These are phyloP conservation scores for Anolis sagrei DNA, from an alignment of 2,113 vertebrate genomes.

Conservation along the genomic window DNA sequence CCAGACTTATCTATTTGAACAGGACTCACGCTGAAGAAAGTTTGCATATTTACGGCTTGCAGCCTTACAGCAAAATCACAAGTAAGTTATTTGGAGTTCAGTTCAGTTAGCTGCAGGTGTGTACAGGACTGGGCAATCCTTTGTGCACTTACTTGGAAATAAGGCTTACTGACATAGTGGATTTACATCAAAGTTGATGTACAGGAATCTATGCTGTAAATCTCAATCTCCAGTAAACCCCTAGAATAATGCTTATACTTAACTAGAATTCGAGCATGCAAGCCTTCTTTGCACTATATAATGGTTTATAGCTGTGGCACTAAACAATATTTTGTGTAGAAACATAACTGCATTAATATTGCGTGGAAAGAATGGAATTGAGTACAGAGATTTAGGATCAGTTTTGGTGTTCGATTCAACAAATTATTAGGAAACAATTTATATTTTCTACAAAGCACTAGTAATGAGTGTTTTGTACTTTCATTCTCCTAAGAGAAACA, in stretches of 20 bases:
- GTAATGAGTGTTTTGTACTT: slow-evolving; percentile 23
- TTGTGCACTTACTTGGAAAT: not conserved
- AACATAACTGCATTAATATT: slow-evolving; percentile 45
- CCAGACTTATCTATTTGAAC: not conserved
- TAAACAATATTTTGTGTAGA: slow-evolving; percentile 24
- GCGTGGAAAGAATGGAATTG: slow-evolving; percentile 47
- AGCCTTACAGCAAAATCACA: not conserved
- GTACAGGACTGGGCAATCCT: not conserved
- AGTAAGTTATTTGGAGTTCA: not conserved
- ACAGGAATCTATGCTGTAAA: no score
- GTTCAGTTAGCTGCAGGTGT: not conserved
- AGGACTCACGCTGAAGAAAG: not conserved
- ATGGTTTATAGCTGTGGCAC: slow-evolving; percentile 33
- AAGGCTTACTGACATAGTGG: not conserved
- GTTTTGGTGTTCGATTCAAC: slow-evolving; percentile 1
- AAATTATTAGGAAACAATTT: slow-evolving; percentile 31
- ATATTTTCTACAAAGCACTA: slow-evolving; percentile 3
- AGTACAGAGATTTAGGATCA: slow-evolving; percentile 18
- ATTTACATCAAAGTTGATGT: not conserved
- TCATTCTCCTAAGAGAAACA: not conserved
- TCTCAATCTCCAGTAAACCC: not conserved
- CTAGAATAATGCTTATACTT: not conserved
- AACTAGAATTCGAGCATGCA: slow-evolving; percentile 31
- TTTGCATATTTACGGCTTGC: not conserved
- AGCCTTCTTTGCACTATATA: slow-evolving; percentile 32